Percentiles rank a stretch among this genome's conserved stretches.
Conservation (phyloP, 2,113 vertebrate species). For the Sula dactylatra region DNA sequence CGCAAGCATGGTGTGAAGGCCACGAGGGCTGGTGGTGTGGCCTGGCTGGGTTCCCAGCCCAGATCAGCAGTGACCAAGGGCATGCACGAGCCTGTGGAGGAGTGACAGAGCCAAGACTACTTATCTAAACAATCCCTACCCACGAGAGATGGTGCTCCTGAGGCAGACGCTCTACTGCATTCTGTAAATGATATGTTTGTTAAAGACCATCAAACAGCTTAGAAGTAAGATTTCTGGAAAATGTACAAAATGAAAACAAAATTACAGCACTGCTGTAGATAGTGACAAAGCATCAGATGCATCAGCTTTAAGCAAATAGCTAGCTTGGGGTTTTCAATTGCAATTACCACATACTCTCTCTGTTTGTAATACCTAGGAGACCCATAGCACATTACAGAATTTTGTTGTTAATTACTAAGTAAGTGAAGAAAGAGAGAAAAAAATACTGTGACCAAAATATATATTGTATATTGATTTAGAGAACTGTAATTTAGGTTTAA, state of each 20-base stretch:
- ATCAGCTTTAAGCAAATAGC: constrained; percentile 46
- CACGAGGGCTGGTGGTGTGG: background rate
- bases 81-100: background rate
- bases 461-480: constrained; percentile 3
- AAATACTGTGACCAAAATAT: background rate
- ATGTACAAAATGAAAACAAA: background rate
- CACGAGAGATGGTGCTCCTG: rapidly evolving
- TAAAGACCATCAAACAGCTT: background rate
- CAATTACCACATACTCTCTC: constrained; percentile 18
- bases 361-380: constrained; percentile 26
- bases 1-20: rapidly evolving
- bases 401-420: constrained; percentile 55
- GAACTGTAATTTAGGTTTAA: constrained; percentile 8
- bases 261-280: background rate
- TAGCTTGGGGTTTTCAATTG: constrained; percentile 38
- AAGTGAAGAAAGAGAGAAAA: background rate
- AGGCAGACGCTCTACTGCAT: background rate
- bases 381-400: constrained; percentile 6
- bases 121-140: background rate
- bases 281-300: constrained; percentile 29
- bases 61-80: background rate
- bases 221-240: constrained; percentile 18
- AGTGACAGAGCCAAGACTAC: background rate
- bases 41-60: background rate
- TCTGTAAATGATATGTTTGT: background rate